Base-by-base conservation (phyloP, 2,888 invertebrate genomes). In the Liopterus haemorrhoidalis region DNA sequence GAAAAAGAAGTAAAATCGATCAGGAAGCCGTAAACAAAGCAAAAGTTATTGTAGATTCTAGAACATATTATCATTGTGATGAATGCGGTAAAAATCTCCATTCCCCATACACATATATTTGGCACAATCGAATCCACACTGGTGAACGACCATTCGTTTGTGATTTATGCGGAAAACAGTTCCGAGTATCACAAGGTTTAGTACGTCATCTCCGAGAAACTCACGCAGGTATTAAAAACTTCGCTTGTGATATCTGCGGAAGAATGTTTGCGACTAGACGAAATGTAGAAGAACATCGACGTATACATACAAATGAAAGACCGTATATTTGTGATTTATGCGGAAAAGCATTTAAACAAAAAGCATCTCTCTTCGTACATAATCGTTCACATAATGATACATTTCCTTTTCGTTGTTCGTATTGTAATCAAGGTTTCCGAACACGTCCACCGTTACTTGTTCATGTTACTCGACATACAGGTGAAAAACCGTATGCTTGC, bases 131-230 rank as follows among this genome's bases (percentile, higher is more conserved):
- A 9, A 80, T 80, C 42, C 81, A 81, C 59, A 76, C 79, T 5
- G 80, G 79, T 2, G 81, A 80, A 63, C 69, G 77, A 33, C 78
- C 80, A 1, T 80, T 75, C 62, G 75, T 78, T 2, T 81, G 81
- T 57, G 79, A 81, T 60, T 58, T 78, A 14, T 81, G 81, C 60
- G 81, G 80, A 2, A 79, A 78, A 54, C 75, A 75, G 58, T 81
- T 81, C 64, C 70, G 81, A 15, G 74, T 79, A n/a, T 77, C 77
- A 11, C 74, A 75, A 62, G 80, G 79, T 1, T 63, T 81, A 18
- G 73, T 73, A 32, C 67, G 81, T 1, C 81, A 82, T 57, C 56
- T 81, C 16, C 69, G 73, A 15, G 78, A 79, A 54, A 80, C 80
- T 2, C 81, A 81, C 64, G 74, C 75, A 52, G 71, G 75, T 2